Conservation (phyloP, 2,888 invertebrate species). For the Lasioglossum marginatum region DNA sequence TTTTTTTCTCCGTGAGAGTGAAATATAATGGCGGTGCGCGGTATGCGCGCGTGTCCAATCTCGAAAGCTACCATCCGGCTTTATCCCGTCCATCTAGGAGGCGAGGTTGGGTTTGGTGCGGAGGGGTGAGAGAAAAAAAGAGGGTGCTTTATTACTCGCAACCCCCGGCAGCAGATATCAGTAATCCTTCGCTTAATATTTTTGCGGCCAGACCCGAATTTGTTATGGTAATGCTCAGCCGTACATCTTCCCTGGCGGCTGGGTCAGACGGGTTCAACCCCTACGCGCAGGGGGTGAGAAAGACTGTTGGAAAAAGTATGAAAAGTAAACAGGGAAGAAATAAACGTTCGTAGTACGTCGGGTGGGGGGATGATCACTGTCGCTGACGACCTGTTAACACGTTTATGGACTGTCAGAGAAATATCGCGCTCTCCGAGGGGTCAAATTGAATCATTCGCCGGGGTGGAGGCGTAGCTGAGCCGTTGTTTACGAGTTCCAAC, state of each 20-base stretch:
- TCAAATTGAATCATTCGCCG: conserved; percentile 44
- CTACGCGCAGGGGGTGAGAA: not conserved
- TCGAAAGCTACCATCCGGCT: conserved; percentile 34
- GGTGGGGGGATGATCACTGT: conserved; percentile 6
- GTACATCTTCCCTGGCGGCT: not conserved
- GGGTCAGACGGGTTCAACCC: not conserved
- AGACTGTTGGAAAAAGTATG: conserved; percentile 11
- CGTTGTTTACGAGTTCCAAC: conserved; percentile 26
- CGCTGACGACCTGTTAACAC: conserved; percentile 41
- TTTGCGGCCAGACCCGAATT: conserved; percentile 22
- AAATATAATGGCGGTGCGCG: conserved; percentile 32
- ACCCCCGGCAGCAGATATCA: not conserved
- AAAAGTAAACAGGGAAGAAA: conserved; percentile 14
- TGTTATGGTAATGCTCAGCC: conserved; percentile 30
- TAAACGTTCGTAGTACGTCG: not conserved
- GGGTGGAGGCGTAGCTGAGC: not conserved
- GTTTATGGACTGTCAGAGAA: conserved; percentile 44
- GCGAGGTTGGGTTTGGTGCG: not conserved
- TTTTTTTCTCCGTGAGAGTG: not conserved
- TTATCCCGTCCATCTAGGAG: conserved; percentile 25
- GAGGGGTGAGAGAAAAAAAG: conserved; percentile 3
- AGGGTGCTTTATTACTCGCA: conserved; percentile 11
- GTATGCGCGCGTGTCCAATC: conserved; percentile 38
- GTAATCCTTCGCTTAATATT: conserved; percentile 34
- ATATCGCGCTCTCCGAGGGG: conserved; percentile 23